Evolutionary conservation across 2,113 vertebrate species (phyloP).

Genomic region (Heterotilapia buettikoferi): DNA sequence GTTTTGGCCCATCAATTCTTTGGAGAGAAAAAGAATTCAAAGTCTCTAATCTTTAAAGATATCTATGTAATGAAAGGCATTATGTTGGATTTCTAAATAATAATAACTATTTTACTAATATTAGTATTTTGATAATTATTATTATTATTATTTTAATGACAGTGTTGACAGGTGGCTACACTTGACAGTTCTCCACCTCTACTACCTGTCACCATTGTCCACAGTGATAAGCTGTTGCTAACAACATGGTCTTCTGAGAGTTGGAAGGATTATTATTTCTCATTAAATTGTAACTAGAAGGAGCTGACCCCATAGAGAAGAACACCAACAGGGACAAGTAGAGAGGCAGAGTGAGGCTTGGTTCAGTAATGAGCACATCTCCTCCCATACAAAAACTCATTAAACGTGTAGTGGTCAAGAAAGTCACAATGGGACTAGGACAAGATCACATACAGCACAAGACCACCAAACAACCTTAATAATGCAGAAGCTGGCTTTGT

Average conservation of each 20-base stretch:
- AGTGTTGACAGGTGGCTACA: background rate
- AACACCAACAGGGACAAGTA: background rate
- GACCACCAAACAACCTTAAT: constrained; percentile 37
- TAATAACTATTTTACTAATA: background rate
- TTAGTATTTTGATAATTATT: background rate
- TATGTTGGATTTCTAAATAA: background rate
- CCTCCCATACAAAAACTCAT: background rate
- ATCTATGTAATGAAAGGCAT: background rate
- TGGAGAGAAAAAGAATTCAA: background rate
- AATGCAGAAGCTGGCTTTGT: constrained; percentile 26
- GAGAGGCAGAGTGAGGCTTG: background rate
- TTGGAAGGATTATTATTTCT: constrained; percentile 45
- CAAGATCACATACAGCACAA: constrained; percentile 26
- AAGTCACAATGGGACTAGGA: constrained; percentile 17
- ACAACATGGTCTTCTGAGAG: constrained; percentile 21
- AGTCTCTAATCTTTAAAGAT: background rate
- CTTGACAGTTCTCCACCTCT: constrained; percentile 15
- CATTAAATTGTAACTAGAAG: constrained; percentile 49
- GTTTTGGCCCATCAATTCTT: background rate
- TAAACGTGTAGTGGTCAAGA: constrained; percentile 23
- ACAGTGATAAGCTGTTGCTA: constrained; percentile 10
- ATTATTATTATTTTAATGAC: background rate
- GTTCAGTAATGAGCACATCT: constrained; percentile 29
- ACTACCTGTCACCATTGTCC: background rate
- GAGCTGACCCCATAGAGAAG: constrained; percentile 12